Conservation (phyloP, 2,113 vertebrate genomes). For the Podiceps cristatus region DNA sequence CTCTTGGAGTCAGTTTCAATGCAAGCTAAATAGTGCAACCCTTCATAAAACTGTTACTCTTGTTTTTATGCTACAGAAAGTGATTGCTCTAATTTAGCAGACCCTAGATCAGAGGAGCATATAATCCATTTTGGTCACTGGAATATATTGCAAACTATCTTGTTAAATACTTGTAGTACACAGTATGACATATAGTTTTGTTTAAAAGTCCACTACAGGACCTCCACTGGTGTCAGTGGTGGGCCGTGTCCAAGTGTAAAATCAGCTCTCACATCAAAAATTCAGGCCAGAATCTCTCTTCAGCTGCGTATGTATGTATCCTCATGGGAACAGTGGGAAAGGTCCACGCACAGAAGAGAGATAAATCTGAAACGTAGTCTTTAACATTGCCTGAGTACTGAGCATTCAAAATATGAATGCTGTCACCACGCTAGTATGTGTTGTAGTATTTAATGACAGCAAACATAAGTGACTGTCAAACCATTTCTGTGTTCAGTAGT, state of each 20-base stretch:
- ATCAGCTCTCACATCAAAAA: not conserved
- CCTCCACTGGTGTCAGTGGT: not conserved
- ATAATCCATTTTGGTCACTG: not conserved
- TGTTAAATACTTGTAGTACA: not conserved
- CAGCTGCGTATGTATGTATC: rapidly evolving
- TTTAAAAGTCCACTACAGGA: not conserved
- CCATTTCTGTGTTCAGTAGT: not conserved
- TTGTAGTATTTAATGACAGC: not conserved
- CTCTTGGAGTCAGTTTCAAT: not conserved
- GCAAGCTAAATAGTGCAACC: not conserved
- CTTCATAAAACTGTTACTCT: not conserved
- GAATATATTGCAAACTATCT: not conserved
- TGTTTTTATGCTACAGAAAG: not conserved
- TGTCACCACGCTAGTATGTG: not conserved
- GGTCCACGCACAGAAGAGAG: not conserved
- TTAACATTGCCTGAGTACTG: not conserved
- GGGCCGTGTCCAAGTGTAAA: not conserved
- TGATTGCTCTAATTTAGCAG: not conserved
- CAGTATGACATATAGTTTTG: not conserved
- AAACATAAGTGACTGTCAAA: not conserved
- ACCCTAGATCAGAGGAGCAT: not conserved
- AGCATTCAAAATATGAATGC: not conserved
- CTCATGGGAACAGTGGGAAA: not conserved
- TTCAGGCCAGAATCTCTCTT: not conserved
- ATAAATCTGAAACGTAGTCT: not conserved